These are phyloP conservation scores for Drosophila kohkoa DNA, from an alignment of 1,140 invertebrate genomes.

Conservation along the genomic window DNA sequence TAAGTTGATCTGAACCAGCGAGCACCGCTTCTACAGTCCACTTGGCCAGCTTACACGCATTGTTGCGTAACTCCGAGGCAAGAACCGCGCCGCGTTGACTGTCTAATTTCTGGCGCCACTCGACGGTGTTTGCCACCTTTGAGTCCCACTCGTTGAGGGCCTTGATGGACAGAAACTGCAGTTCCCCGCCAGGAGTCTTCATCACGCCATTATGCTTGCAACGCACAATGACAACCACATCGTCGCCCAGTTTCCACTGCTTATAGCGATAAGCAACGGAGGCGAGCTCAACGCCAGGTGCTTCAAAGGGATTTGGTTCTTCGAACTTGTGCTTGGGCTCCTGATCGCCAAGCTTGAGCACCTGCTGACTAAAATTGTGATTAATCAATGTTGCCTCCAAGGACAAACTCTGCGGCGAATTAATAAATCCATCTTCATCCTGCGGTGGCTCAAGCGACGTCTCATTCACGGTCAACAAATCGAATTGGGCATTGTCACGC, in stretches of 20 bases:
- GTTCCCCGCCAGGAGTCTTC: conserved; percentile 94
- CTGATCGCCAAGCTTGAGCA: conserved; percentile 87
- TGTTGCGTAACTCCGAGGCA: conserved; percentile 99
- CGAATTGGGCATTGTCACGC: conserved; percentile 98
- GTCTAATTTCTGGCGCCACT: conserved; percentile 99
- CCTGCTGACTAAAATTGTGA: conserved; percentile 99
- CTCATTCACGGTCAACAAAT: conserved; percentile 98
- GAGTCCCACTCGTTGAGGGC: conserved; percentile 99
- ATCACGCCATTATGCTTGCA: conserved; percentile 99
- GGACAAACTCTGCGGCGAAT: conserved; percentile 97
- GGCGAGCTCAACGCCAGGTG: conserved; percentile 95
- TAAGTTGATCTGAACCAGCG: conserved; percentile 98
- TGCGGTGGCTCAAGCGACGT: conserved; percentile 98
- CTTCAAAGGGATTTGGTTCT: conserved; percentile 96
- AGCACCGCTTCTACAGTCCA: conserved; percentile 99
- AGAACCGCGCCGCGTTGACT: conserved; percentile 98
- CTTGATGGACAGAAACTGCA: conserved; percentile 98
- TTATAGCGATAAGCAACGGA: conserved; percentile 98
- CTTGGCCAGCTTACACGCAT: conserved; percentile 99
- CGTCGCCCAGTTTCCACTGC: conserved; percentile 98
- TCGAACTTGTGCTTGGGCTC: conserved; percentile 96
- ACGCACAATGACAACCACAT: conserved; percentile 94
- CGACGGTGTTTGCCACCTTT: conserved; percentile 96
- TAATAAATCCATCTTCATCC: conserved; percentile 97
- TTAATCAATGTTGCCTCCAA: conserved; percentile 99